These are phyloP conservation scores for Alligator sinensis DNA, from an alignment of 2,113 vertebrate genomes.

Conservation along the genomic window DNA sequence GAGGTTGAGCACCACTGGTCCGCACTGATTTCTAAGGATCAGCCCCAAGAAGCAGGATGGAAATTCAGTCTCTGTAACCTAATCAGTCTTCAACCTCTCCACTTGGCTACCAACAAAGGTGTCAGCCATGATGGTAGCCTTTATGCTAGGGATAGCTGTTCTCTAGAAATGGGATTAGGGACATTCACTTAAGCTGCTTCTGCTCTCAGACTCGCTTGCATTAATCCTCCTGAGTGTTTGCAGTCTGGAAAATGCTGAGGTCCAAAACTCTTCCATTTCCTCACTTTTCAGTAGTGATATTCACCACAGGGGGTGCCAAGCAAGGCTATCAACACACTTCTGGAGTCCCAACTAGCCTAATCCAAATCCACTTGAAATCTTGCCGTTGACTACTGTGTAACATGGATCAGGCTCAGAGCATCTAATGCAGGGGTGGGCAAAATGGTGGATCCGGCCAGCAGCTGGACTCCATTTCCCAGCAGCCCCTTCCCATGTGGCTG, in stretches of 20 bases:
- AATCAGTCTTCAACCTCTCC: fast-evolving
- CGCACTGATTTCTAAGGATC: fast-evolving
- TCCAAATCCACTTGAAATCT: not conserved
- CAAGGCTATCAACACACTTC: not conserved
- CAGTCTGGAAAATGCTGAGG: no score
- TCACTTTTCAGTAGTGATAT: fast-evolving
- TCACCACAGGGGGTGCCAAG: fast-evolving
- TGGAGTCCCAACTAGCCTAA: not conserved
- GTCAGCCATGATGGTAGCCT: fast-evolving
- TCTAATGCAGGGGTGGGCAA: no score
- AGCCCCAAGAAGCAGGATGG: not conserved
- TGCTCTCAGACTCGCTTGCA: fast-evolving
- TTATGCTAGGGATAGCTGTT: not conserved
- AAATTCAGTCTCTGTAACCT: not conserved
- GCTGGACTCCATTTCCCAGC: no score
- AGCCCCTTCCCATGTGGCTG: no score
- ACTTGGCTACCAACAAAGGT: not conserved
- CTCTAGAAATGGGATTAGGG: not conserved
- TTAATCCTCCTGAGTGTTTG: not conserved
- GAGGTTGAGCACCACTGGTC: not conserved
- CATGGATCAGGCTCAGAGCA: not conserved
- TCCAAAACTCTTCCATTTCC: not conserved
- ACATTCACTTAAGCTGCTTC: not conserved
- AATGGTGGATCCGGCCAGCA: no score
- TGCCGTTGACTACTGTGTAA: fast-evolving